Evolutionary conservation across 2,797 vertebrate species (phyloP), one percentile per base, ranked within the genome.

Genomic region (Enteromius anoplus): DNA sequence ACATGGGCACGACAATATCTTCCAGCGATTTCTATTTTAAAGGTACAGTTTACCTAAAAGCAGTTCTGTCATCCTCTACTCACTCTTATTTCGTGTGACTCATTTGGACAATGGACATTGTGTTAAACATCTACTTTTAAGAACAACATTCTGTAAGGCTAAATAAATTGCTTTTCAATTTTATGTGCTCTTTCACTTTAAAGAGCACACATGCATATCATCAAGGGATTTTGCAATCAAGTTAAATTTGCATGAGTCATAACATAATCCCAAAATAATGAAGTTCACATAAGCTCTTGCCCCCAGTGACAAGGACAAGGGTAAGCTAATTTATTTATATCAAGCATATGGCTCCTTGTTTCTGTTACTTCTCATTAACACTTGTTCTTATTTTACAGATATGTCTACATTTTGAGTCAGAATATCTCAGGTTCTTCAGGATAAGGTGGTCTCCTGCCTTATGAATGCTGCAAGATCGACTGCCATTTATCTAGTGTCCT

Each of bases 221-320:
- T 42, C 17, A 17, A 66, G 32, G 9, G 80, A 68, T 17, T 76
- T 69, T 19, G 17, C 23, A 42, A 12, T 37, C 23, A 29, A 45
- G 66, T 53, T 55, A 80, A 69, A 66, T 82, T 76, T 68, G 65
- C 37, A 60, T 32, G 81, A 68, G 72, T 77, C 64, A 45, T 47
- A 71, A 26, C 66, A 78, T 77, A 78, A 83, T 83, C 81, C 53
- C n/a, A 37, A 83, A 83, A 78, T 71, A 83, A 83, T 83, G 66
- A 83, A 66, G 40, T 70, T 45, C 37, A 19, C 65, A 77, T 77
- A 83, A 77, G 21, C 73, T 70, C 40, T 34, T 4, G 21, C 78
- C 81, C 40, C 75, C 21, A 34, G 53, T 62, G 81, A 60, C 21
- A 51, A 2, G 72, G 9, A 58, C 72, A 23, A 11, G 26, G 17